Percentiles rank a stretch among this genome's conserved stretches.
phyloP scores from a whole-genome alignment of 2,888 invertebrate species.

The Poecilobothrus nobilitatus region DNA sequence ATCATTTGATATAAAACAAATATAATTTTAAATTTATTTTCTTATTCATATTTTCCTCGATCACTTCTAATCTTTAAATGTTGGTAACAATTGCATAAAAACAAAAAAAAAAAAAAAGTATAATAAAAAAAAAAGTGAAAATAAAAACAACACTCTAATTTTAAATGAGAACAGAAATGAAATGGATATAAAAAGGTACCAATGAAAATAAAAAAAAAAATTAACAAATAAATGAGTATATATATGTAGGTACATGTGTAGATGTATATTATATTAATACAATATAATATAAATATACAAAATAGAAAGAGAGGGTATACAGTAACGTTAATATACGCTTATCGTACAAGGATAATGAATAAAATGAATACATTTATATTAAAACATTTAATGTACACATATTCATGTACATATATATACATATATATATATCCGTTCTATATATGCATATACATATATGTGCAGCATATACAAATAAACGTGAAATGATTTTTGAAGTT shows the following conservation, averaged over 20 bases:
- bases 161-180: conserved; percentile 6
- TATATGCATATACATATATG: too few relatives aligned
- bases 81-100: too few relatives aligned
- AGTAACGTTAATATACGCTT: neutral
- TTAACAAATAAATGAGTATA: neutral
- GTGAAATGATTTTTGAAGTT: conserved; percentile 1
- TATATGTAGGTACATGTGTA: neutral
- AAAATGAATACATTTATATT: neutral
- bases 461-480: neutral
- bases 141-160: neutral
- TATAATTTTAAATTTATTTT: too few relatives aligned
- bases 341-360: conserved; percentile 6
- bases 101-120: too few relatives aligned
- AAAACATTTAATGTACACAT: neutral
- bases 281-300: too few relatives aligned
- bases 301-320: too few relatives aligned
- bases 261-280: too few relatives aligned
- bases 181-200: neutral
- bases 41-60: too few relatives aligned
- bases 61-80: too few relatives aligned
- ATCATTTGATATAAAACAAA: too few relatives aligned
- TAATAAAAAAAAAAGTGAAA: too few relatives aligned
- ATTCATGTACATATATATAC: neutral
- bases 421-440: too few relatives aligned
- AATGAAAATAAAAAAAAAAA: neutral